Conservation (phyloP, 2,888 invertebrate species). For the Lepidochrysops patricia region DNA sequence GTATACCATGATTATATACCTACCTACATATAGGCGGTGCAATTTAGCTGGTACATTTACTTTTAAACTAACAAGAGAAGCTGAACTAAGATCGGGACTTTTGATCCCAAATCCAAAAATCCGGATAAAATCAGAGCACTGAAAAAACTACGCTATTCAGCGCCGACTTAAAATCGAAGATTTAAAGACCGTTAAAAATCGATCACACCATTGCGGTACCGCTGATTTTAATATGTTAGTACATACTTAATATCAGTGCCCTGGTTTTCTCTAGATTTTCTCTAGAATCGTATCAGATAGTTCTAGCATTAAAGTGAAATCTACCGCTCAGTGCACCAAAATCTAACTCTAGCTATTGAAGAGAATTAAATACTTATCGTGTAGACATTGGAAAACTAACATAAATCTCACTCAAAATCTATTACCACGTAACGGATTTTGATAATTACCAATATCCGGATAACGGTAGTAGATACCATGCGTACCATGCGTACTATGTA, state of each 20-base stretch:
- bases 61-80: background rate
- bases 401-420: constrained; percentile 7
- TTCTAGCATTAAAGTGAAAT: too few species aligned
- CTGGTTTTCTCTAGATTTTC: too few species aligned
- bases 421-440: background rate
- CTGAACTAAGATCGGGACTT: background rate
- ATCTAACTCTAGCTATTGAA: background rate
- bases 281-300: too few species aligned
- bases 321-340: background rate
- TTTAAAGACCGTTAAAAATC: too few species aligned
- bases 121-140: too few species aligned
- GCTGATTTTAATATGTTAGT: too few species aligned
- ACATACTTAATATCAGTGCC: too few species aligned
- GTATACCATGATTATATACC: background rate
- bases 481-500: background rate
- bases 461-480: background rate
- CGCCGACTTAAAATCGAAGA: too few species aligned
- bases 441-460: background rate
- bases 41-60: background rate
- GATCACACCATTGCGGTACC: too few species aligned
- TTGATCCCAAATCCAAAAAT: too few species aligned
- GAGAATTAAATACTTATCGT: constrained; percentile 6
- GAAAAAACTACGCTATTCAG: too few species aligned
- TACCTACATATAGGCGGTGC: background rate
- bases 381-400: constrained; percentile 11